These are phyloP conservation scores for Sarcophaga carnaria DNA, from an alignment of 2,888 invertebrate genomes.

Conservation along the genomic window DNA sequence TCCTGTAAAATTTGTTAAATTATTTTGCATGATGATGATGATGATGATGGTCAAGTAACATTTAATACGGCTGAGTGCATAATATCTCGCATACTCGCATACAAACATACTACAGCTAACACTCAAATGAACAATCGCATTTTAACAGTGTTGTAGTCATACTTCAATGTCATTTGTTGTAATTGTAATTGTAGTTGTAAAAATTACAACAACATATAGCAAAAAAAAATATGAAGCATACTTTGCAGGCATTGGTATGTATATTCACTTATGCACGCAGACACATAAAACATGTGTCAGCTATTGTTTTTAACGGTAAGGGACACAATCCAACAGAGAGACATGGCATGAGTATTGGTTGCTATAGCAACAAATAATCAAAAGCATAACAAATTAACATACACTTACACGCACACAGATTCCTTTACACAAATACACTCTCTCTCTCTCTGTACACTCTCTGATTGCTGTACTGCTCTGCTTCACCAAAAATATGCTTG, in stretches of 20 bases:
- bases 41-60: slow-evolving; percentile 63
- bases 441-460: background rate
- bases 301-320: slow-evolving; percentile 37
- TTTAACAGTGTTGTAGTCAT: slow-evolving; percentile 45
- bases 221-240: background rate
- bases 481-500: background rate
- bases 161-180: slow-evolving; percentile 4
- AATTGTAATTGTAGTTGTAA: background rate
- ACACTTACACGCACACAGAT: background rate
- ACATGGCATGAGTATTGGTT: slow-evolving; percentile 9
- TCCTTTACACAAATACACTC: background rate
- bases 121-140: slow-evolving; percentile 63
- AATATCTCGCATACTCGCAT: slow-evolving; percentile 11
- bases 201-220: slow-evolving; percentile 29
- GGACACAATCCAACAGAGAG: background rate
- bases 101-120: background rate
- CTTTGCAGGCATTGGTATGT: background rate
- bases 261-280: slow-evolving; percentile 13
- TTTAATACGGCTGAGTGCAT: slow-evolving; percentile 64
- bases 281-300: slow-evolving; percentile 50
- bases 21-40: slow-evolving; percentile 52
- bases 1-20: slow-evolving; percentile 68
- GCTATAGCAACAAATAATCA: slow-evolving; percentile 79
- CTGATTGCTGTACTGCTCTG: too few relatives aligned
- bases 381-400: slow-evolving; percentile 67